Conservation (phyloP, 2,888 invertebrate genomes). For the Toxonevra muliebris region DNA sequence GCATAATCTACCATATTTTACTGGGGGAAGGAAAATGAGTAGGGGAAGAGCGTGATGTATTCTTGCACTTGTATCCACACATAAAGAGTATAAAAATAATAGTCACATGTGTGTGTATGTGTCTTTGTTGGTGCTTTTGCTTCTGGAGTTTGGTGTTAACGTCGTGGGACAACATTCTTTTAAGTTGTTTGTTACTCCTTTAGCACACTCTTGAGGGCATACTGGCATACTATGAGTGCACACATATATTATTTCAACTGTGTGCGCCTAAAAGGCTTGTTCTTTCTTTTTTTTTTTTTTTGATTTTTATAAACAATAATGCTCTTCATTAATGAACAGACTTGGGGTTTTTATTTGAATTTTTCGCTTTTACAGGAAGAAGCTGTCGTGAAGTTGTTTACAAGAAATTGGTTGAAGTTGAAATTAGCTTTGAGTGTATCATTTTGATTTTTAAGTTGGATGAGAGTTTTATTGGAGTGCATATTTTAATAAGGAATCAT, state of each 20-base stretch:
- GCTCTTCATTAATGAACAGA: too few species aligned
- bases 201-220: too few species aligned
- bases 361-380: constrained; percentile 24
- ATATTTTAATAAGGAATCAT: too few species aligned
- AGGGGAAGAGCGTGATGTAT: background rate
- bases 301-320: constrained; percentile 25
- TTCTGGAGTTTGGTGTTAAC: background rate
- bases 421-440: too few species aligned
- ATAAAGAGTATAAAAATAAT: background rate
- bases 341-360: background rate
- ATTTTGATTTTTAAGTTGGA: too few species aligned
- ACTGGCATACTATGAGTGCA: too few species aligned
- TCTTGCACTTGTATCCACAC: background rate
- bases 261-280: constrained; percentile 26
- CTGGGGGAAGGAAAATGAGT: background rate
- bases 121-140: background rate
- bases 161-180: background rate
- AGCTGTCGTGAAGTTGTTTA: constrained; percentile 21
- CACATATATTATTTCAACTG: background rate
- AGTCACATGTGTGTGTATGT: background rate
- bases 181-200: background rate
- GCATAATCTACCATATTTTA: background rate
- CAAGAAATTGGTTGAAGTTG: too few species aligned
- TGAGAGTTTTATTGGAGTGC: background rate
- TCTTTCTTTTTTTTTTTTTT: background rate